These are phyloP conservation scores for Athetis lepigone DNA, from an alignment of 2,888 invertebrate genomes.

Conservation along the genomic window DNA sequence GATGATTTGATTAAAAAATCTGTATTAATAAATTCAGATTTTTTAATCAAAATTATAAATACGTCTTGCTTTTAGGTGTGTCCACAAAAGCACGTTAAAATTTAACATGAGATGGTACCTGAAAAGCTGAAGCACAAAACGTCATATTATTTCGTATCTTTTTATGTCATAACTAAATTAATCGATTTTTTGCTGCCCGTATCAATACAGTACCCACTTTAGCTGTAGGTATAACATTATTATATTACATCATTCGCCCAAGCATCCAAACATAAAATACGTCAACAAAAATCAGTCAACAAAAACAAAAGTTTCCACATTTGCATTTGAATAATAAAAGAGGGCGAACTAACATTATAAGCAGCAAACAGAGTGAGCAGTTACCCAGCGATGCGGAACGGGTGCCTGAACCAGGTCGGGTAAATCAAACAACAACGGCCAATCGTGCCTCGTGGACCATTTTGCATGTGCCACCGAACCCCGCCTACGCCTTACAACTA, in stretches of 20 bases:
- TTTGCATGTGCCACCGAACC: constrained; percentile 72
- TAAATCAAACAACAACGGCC: constrained; percentile 84
- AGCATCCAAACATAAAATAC: constrained; percentile 5
- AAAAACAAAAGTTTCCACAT: constrained; percentile 20
- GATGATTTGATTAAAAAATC: too few relatives aligned
- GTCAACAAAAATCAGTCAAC: constrained; percentile 1
- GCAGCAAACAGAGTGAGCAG: constrained; percentile 62
- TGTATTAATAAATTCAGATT: too few relatives aligned
- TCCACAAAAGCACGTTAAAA: too few relatives aligned
- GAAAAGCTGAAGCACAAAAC: too few relatives aligned
- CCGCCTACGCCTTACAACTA: constrained; percentile 58
- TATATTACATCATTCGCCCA: constrained; percentile 1
- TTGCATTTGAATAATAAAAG: constrained; percentile 60
- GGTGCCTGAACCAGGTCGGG: constrained; percentile 75
- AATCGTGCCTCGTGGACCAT: constrained; percentile 63
- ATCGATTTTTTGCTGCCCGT: too few relatives aligned
- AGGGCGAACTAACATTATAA: constrained; percentile 61
- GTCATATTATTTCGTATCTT: too few relatives aligned
- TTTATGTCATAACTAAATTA: too few relatives aligned
- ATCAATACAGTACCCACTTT: too few relatives aligned
- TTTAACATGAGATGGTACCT: too few relatives aligned
- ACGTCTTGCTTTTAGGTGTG: too few relatives aligned
- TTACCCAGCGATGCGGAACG: constrained; percentile 72
- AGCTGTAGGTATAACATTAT: too few relatives aligned
- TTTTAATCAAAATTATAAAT: too few relatives aligned